These are phyloP conservation scores for Coendou prehensilis DNA, from an alignment of 2,797 vertebrate genomes.

Conservation along the genomic window DNA sequence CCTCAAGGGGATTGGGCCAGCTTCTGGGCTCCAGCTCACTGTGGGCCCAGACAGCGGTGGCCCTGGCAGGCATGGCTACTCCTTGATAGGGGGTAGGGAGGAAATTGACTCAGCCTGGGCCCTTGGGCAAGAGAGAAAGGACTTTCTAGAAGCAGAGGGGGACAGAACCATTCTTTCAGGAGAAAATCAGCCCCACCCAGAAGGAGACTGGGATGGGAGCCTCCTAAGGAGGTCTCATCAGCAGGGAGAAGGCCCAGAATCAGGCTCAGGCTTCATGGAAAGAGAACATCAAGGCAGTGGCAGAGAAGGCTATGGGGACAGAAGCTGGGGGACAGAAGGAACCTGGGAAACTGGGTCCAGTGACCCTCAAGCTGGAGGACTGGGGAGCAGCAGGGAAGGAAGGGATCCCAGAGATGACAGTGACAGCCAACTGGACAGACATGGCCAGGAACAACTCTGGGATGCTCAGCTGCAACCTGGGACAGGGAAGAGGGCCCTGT, in stretches of 20 bases:
- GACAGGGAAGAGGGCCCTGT: background rate
- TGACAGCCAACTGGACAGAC: background rate
- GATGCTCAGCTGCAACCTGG: background rate
- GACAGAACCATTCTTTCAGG: background rate
- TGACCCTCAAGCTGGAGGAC: background rate
- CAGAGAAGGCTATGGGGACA: background rate
- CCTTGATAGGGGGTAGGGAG: slow-evolving; percentile 4
- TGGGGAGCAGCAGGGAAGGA: background rate
- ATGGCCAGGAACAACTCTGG: background rate
- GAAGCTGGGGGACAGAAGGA: background rate
- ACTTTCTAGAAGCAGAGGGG: slow-evolving; percentile 69
- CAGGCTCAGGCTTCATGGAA: background rate
- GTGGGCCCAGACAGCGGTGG: background rate
- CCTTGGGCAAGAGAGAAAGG: slow-evolving; percentile 20
- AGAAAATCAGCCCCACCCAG: background rate
- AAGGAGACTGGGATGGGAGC: background rate
- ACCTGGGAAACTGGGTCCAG: slow-evolving; percentile 1
- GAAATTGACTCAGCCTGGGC: background rate
- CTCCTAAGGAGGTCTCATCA: background rate
- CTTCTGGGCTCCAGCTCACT: slow-evolving; percentile 50
- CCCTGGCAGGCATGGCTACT: slow-evolving; percentile 43
- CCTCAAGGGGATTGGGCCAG: background rate
- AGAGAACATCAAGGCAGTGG: background rate
- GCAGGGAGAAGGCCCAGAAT: background rate
- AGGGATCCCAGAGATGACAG: background rate